phyloP scores from a whole-genome alignment of 2,797 vertebrate species.

The Hippopotamyrus pictus region DNA sequence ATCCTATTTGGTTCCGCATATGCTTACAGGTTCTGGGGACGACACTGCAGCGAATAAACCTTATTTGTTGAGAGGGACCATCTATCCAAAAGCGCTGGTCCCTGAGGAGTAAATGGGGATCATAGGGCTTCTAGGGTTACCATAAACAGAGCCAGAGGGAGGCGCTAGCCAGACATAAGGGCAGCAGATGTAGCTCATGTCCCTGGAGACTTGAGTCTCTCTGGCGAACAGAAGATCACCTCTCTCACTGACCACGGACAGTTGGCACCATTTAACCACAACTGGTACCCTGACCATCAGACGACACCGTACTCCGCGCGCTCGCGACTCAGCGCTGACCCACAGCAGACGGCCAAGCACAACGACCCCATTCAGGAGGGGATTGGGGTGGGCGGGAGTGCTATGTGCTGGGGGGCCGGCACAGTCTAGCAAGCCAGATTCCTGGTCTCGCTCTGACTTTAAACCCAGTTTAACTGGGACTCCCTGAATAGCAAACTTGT shows the following conservation, averaged over 20 bases:
- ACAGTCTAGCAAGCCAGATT: neutral
- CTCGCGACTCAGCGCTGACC: conserved; percentile 28
- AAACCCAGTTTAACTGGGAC: neutral
- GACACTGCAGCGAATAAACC: neutral
- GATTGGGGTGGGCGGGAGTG: neutral
- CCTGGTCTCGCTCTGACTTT: neutral
- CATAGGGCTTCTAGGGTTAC: neutral
- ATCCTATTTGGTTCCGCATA: neutral
- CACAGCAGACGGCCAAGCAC: conserved; percentile 32
- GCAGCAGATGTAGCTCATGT: neutral
- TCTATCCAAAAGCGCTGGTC: neutral
- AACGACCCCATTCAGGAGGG: conserved; percentile 41
- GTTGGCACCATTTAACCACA: conserved; percentile 41
- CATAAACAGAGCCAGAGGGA: neutral
- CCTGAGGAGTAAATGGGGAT: neutral
- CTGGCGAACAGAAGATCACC: conserved; percentile 38
- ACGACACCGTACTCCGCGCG: conserved; percentile 8
- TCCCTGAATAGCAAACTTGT: neutral
- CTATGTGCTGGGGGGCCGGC: neutral
- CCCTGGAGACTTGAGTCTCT: neutral
- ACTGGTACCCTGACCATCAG: conserved; percentile 32
- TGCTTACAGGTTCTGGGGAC: neutral
- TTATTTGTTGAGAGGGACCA: neutral
- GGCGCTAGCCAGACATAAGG: neutral
- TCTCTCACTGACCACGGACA: conserved; percentile 40